Evolutionary conservation across 2,888 invertebrate species (phyloP), one percentile per base, ranked within the genome.

Genomic region (Spisula solida): DNA sequence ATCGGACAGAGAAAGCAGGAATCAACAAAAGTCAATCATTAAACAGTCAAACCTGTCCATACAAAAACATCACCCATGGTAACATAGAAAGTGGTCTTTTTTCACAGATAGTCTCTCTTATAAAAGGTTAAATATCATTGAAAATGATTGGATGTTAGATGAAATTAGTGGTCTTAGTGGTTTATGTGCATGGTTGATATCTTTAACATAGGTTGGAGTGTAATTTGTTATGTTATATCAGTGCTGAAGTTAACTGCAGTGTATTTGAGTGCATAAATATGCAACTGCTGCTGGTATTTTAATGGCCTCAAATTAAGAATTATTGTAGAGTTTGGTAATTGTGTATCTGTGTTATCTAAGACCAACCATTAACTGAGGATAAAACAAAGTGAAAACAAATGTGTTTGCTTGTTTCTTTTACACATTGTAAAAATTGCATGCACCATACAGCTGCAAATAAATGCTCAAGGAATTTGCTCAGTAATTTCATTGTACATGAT

Each of bases 271-370:
- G 60, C 60, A 66, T 25, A 66, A n/a, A 25, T 10, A 25, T 66
- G 25, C 25, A 25, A 25, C 60, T 66, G 60, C 25, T 66, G 60
- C 60, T 66, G 60, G 60, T 66, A 56, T 56, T 66, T n/a, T 25
- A 66, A 66, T 25, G n/a, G 25, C 60, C 60, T 66, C 25, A 66
- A 66, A 66, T 66, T n/a, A 66, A 12, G 25, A 66, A 66, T 66
- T 25, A 25, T n/a, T 0, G 25, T 66, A 66, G n/a, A 25, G 60
- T 25, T 25, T 10, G 25, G 25, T 66, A 20, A 66, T n/a, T 60
- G 18, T 66, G 51, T 66, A 66, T 25, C 8, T 25, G 8, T 25
- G 60, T 66, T 66, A 66, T 66, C 60, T 66, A n/a, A 25, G 25
- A 66, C 10, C 20, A 25, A 25, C 10, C 60, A 25, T 66, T 41